Evolutionary conservation across 2,113 vertebrate genomes (phyloP).

Genomic region (Eonycteris spelaea): DNA sequence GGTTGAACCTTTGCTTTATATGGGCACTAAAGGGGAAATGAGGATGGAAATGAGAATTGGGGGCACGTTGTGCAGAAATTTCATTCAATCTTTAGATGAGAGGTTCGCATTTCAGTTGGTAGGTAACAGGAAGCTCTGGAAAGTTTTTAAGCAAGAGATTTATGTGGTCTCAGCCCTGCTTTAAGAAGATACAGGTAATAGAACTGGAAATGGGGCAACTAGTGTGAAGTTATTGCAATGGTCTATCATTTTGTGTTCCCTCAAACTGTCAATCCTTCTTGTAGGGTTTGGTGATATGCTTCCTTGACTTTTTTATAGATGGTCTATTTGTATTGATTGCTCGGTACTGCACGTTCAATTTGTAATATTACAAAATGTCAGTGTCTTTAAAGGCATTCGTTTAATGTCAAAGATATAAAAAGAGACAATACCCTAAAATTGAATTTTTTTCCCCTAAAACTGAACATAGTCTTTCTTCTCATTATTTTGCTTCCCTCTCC

Average conservation of each 20-base stretch:
- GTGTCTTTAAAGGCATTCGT: conserved; percentile 70
- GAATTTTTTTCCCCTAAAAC: conserved; percentile 5
- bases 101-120: neutral
- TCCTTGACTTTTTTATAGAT: conserved; percentile 35
- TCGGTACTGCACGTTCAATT: conserved; percentile 39
- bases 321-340: conserved; percentile 60
- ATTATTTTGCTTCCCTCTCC: neutral
- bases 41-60: neutral
- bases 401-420: conserved; percentile 68
- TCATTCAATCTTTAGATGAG: neutral
- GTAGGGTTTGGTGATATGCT: conserved; percentile 9
- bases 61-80: neutral
- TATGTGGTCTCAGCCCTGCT: neutral
- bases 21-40: neutral
- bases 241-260: conserved; percentile 36
- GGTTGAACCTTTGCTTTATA: neutral
- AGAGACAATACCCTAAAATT: conserved; percentile 22
- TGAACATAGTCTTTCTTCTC: conserved; percentile 20
- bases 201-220: neutral
- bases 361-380: conserved; percentile 66
- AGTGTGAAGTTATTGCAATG: neutral
- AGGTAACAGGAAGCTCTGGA: neutral
- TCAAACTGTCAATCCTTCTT: conserved; percentile 22
- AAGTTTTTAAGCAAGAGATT: conserved; percentile 9
- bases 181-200: neutral